Percentiles rank a stretch among this genome's conserved stretches.
Conservation (phyloP, 2,113 vertebrate species). For the Engystomops pustulosus region DNA sequence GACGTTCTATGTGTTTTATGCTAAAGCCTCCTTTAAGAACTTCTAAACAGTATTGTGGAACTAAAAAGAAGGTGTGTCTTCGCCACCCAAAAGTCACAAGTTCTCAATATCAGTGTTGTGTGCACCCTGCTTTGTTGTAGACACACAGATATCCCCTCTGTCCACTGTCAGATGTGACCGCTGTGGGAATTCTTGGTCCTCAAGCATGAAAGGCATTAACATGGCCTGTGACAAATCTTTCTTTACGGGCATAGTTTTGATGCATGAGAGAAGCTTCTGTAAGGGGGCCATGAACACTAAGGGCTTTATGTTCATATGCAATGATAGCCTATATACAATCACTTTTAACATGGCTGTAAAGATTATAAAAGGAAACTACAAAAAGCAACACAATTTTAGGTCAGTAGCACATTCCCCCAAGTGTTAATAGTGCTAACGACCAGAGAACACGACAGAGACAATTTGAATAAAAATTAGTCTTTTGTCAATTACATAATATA, state of each 20-base stretch:
- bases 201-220: constrained; percentile 46
- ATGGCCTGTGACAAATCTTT: constrained; percentile 52
- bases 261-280: constrained; percentile 47
- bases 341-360: not conserved
- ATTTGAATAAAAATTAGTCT: too few relatives aligned
- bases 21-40: not conserved
- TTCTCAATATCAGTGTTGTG: not conserved
- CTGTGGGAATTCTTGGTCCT: constrained; percentile 44
- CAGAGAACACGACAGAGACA: too few relatives aligned
- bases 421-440: too few relatives aligned
- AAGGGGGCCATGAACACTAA: constrained; percentile 21
- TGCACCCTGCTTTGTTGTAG: constrained; percentile 2
- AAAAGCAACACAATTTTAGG: constrained; percentile 19
- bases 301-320: constrained; percentile 31
- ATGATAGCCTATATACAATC: constrained; percentile 27
- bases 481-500: too few relatives aligned
- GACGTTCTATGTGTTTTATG: too few relatives aligned
- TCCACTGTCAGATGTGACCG: constrained; percentile 40
- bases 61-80: constrained; percentile 29
- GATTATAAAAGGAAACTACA: not conserved
- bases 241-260: constrained; percentile 39
- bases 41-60: not conserved
- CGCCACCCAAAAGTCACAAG: not conserved
- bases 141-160: constrained; percentile 42
- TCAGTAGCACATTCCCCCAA: too few relatives aligned